Evolutionary conservation across 1,140 invertebrate genomes (phyloP).

Genomic region (Ceratina calcarata): DNA sequence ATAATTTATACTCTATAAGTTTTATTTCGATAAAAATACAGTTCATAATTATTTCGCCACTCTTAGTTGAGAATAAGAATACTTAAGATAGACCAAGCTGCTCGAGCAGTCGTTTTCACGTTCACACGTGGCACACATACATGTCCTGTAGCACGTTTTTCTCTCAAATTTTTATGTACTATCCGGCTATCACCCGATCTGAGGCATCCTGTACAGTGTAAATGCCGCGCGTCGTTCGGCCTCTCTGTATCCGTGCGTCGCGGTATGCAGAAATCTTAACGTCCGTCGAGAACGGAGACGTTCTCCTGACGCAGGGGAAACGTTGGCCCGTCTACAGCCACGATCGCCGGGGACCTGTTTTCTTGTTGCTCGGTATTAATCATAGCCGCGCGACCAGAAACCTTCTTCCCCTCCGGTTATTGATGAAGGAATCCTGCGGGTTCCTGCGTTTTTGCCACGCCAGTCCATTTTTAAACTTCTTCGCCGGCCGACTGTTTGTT

Average conservation of each 20-base stretch:
- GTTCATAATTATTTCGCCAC: too few relatives aligned
- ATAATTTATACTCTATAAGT: too few relatives aligned
- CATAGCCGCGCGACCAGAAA: constrained; percentile 37
- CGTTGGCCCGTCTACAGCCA: constrained; percentile 8
- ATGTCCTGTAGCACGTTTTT: too few relatives aligned
- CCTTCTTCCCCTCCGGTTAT: constrained; percentile 21
- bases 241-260: constrained; percentile 23
- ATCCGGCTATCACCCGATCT: too few relatives aligned
- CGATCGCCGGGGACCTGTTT: constrained; percentile 27
- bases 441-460: constrained; percentile 11
- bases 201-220: too few relatives aligned
- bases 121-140: too few relatives aligned
- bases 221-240: background rate
- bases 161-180: too few relatives aligned
- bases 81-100: too few relatives aligned
- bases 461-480: constrained; percentile 30
- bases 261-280: constrained; percentile 49
- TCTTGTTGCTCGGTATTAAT: constrained; percentile 39
- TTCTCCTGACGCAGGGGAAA: constrained; percentile 31
- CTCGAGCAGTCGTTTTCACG: too few relatives aligned
- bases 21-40: too few relatives aligned
- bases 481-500: background rate
- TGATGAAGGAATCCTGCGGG: constrained; percentile 38
- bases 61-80: too few relatives aligned
- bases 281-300: constrained; percentile 18